Conservation (phyloP, 2,888 invertebrate genomes). For the Epirrhoe tristata region DNA sequence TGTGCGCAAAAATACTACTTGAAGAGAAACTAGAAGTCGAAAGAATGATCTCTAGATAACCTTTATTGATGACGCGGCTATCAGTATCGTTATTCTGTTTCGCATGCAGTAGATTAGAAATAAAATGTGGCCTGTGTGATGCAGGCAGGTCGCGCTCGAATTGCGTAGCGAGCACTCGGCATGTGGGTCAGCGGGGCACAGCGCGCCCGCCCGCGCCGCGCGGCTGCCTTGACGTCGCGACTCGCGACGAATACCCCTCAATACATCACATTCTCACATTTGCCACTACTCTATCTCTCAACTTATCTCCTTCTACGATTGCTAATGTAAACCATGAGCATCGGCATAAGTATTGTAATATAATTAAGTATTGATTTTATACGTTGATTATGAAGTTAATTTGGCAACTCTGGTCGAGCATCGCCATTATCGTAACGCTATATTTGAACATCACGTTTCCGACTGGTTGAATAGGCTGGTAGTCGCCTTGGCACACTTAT, state of each 20-base stretch:
- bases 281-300: conserved; percentile 27
- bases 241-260: conserved; percentile 34
- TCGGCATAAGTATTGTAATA: conserved; percentile 9
- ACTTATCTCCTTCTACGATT: conserved; percentile 30
- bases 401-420: conserved; percentile 58
- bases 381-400: conserved; percentile 47
- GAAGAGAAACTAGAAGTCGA: neutral
- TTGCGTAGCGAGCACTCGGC: conserved; percentile 79
- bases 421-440: conserved; percentile 62
- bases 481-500: conserved; percentile 78
- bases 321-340: conserved; percentile 27
- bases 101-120: conserved; percentile 38
- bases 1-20: neutral
- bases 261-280: conserved; percentile 29
- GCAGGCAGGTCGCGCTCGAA: conserved; percentile 73
- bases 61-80: conserved; percentile 13
- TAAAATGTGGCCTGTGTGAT: conserved; percentile 41
- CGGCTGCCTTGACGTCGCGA: conserved; percentile 54
- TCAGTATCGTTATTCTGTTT: conserved; percentile 18
- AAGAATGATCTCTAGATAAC: conserved; percentile 16
- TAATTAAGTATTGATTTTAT: conserved; percentile 4
- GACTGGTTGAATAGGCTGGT: conserved; percentile 64
- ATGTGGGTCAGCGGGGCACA: conserved; percentile 82
- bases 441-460: conserved; percentile 77
- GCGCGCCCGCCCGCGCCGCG: conserved; percentile 58